phyloP scores from a whole-genome alignment of 2,888 invertebrate species.

The Lampropteryx suffumata region DNA sequence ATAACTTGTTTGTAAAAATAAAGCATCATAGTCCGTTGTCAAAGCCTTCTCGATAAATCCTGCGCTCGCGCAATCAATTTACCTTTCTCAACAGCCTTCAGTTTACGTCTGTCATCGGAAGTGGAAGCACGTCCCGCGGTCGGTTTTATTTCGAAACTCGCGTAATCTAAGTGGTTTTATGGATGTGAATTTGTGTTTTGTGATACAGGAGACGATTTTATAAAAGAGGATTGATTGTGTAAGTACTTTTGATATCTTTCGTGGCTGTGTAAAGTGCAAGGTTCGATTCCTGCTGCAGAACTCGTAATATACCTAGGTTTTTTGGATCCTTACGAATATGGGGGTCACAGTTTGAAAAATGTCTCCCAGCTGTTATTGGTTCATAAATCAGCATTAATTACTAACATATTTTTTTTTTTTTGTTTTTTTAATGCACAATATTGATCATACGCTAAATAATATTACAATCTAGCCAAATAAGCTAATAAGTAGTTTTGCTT shows the following conservation, averaged over 20 bases:
- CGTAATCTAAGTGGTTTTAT: conserved; percentile 17
- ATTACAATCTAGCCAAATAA: too few relatives aligned
- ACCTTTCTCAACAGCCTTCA: conserved; percentile 16
- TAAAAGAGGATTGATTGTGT: conserved; percentile 41
- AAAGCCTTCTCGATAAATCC: conserved; percentile 25
- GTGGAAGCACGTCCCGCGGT: conserved; percentile 19
- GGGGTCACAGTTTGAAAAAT: too few relatives aligned
- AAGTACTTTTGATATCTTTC: conserved; percentile 31
- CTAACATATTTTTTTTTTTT: too few relatives aligned
- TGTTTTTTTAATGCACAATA: too few relatives aligned
- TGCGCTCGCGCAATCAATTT: conserved; percentile 34
- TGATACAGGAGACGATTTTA: conserved; percentile 38
- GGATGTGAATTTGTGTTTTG: conserved; percentile 39
- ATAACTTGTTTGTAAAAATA: conserved; percentile 1
- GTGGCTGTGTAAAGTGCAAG: too few relatives aligned
- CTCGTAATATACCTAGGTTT: too few relatives aligned
- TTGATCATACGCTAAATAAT: too few relatives aligned
- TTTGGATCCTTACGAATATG: too few relatives aligned
- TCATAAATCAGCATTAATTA: too few relatives aligned
- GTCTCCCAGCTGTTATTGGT: too few relatives aligned
- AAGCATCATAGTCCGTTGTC: conserved; percentile 7
- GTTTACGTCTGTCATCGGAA: conserved; percentile 14
- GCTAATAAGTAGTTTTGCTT: too few relatives aligned
- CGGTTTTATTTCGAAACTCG: conserved; percentile 15
- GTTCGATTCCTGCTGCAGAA: too few relatives aligned